phyloP scores from a whole-genome alignment of 2,797 vertebrate genomes.

The Margarornis squamiger region DNA sequence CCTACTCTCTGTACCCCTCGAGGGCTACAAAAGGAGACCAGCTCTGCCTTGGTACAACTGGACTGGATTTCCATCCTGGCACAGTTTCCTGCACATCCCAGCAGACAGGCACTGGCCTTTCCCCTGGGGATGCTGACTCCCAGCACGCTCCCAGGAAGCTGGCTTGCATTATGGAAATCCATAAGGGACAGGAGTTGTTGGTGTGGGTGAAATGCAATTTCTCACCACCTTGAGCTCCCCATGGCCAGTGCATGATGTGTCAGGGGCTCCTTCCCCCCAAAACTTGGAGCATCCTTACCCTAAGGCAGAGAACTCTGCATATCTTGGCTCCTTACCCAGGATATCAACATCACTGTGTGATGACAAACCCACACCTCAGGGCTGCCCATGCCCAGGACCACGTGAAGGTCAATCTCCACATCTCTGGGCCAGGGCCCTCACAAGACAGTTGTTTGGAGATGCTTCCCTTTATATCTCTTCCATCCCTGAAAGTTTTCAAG shows the following conservation, averaged over 20 bases:
- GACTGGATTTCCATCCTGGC: background rate
- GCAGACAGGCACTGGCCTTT: background rate
- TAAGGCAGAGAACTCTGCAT: background rate
- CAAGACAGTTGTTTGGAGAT: background rate
- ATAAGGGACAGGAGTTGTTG: background rate
- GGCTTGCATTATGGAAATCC: background rate
- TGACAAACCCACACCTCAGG: background rate
- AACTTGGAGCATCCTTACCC: background rate
- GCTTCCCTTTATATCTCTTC: background rate
- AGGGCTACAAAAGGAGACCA: background rate
- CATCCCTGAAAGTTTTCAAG: background rate
- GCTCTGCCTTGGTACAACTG: background rate
- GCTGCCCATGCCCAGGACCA: background rate
- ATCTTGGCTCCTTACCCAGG: background rate
- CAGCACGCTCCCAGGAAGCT: background rate
- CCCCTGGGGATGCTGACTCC: background rate
- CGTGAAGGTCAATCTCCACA: background rate
- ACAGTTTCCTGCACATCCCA: background rate
- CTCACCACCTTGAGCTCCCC: background rate
- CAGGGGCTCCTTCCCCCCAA: background rate
- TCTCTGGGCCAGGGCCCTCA: background rate
- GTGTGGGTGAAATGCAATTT: background rate
- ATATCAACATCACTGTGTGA: accelerated
- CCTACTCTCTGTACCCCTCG: background rate
- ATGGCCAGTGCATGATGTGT: accelerated